Evolutionary conservation across 2,113 vertebrate species (phyloP), one percentile per base, ranked within the genome.

Genomic region (Limanda limanda): DNA sequence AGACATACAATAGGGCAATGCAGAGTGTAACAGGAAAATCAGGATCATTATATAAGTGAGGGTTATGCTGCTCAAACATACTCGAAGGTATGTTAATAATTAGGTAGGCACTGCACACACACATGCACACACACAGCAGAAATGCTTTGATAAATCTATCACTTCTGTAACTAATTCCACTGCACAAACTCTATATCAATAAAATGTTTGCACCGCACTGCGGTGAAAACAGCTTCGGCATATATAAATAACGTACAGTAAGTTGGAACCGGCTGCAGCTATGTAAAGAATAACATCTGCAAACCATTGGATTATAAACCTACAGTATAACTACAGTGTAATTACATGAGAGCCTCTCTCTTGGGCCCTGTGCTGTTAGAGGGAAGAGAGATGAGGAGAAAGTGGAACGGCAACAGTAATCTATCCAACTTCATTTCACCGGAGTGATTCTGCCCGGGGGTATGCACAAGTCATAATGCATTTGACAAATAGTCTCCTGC

Each of bases 401-500:
- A 93, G 90, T 91, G 83, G 89, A 91, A 85, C 82, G 85, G 87
- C 92, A 91, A 89, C 88, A 90, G 90, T 92, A 94, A 93, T 92
- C 90, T 92, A 91, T 93, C 92, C 92, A 92, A 94, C 92, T 94
- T 93, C 90, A 91, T 92, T 91, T 94, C 87, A 92, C 86, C 83
- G 51, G 85, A 92, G 92, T 89, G 88, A 93, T 92, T 90, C 88
- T 81, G 93, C 93, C 93, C 35, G 52, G 35, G 92, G 93, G 86
- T 85, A 93, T 86, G 88, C 92, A 92, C 92, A 92, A 95, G 93
- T 94, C 93, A 92, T 95, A 93, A 94, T 93, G 93, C 93, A 93
- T 95, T 94, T 92, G 91, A 93, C 94, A 95, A 94, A 95, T 92
- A 93, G 92, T 94, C 91, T 93, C 88, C 89, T 82, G 84, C 90